Percentiles rank a stretch among this genome's conserved stretches.
Evolutionary conservation across 2,797 vertebrate genomes (phyloP).

Genomic region (Etheostoma nigrum): DNA sequence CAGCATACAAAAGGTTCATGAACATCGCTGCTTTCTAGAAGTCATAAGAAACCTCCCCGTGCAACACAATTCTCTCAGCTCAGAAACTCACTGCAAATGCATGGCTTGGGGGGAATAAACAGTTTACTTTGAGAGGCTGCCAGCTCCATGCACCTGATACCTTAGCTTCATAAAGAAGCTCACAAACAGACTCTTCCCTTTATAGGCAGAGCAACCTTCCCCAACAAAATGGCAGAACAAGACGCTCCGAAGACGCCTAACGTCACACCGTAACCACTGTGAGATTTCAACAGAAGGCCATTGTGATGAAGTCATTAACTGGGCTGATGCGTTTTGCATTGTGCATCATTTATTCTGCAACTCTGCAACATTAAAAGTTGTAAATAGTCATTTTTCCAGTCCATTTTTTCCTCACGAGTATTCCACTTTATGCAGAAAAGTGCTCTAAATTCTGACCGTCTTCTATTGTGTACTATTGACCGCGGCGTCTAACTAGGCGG

Average conservation of each 20-base stretch:
- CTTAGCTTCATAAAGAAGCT: not conserved
- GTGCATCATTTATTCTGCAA: not conserved
- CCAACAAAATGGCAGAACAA: not conserved
- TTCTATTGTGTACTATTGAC: not conserved
- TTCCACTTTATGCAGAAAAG: not conserved
- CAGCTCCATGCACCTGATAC: conserved; percentile 22
- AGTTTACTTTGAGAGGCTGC: conserved; percentile 32
- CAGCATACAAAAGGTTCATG: not conserved
- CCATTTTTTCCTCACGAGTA: not conserved
- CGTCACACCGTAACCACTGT: not conserved
- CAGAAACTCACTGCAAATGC: not conserved
- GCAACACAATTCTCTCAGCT: conserved; percentile 4
- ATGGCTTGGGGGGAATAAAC: conserved; percentile 21
- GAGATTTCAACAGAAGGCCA: not conserved
- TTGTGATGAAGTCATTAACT: not conserved
- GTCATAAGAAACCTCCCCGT: not conserved
- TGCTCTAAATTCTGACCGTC: not conserved
- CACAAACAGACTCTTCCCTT: not conserved
- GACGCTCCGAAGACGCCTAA: not conserved
- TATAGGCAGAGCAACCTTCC: not conserved
- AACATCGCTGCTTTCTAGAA: not conserved
- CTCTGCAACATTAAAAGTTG: not conserved
- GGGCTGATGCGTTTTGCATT: not conserved
- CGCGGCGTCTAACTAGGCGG: too few relatives aligned
- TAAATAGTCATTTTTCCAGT: too few relatives aligned